phyloP scores from a whole-genome alignment of 2,888 invertebrate genomes.

The Vesta saturnalis region DNA sequence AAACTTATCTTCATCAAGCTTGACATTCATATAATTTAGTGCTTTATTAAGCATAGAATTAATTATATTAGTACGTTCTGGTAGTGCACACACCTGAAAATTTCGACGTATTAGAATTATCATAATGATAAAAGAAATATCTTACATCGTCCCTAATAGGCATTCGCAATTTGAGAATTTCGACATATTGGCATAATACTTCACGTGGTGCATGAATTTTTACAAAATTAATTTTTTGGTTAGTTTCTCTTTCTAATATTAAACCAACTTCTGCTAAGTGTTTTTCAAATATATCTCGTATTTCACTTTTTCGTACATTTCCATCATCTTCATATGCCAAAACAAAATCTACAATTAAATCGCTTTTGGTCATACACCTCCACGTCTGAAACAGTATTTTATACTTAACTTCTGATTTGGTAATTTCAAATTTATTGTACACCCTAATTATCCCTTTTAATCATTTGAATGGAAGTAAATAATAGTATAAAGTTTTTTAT shows the following conservation, averaged over 20 bases:
- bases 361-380: constrained; percentile 65
- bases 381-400: constrained; percentile 60
- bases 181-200: constrained; percentile 77
- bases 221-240: constrained; percentile 72
- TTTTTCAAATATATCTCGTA: constrained; percentile 68
- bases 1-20: constrained; percentile 69
- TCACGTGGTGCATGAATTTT: constrained; percentile 80
- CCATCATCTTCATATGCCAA: constrained; percentile 66
- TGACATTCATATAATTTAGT: constrained; percentile 65
- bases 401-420: background rate
- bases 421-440: too few relatives aligned
- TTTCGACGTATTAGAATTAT: background rate
- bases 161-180: constrained; percentile 80
- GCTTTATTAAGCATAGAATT: constrained; percentile 57
- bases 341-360: constrained; percentile 69
- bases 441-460: too few relatives aligned
- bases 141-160: constrained; percentile 75
- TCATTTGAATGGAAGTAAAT: too few relatives aligned
- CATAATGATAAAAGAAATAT: too few relatives aligned
- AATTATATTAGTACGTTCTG: constrained; percentile 43
- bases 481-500: too few relatives aligned
- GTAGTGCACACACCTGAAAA: constrained; percentile 46
- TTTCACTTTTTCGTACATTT: constrained; percentile 56
- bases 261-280: constrained; percentile 71
- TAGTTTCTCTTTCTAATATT: constrained; percentile 69